Conservation (phyloP, 2,113 vertebrate species). For the Bujurquina vittata region DNA sequence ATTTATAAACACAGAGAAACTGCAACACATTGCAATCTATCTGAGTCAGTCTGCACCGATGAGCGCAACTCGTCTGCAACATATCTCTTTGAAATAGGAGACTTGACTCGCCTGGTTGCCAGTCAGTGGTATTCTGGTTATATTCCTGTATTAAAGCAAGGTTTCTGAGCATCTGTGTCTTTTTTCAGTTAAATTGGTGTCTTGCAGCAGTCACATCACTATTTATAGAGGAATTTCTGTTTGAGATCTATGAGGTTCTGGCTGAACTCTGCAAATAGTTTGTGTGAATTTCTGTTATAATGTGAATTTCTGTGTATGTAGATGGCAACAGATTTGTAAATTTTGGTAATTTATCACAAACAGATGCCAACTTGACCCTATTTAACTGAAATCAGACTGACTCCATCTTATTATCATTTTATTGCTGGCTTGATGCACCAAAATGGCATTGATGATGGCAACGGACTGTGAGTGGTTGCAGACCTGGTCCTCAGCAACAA, state of each 20-base stretch:
- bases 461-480: neutral
- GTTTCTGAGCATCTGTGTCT: neutral
- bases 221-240: neutral
- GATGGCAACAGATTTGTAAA: neutral
- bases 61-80: neutral
- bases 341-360: too few relatives aligned
- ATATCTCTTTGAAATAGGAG: neutral
- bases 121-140: neutral
- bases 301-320: neutral
- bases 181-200: neutral
- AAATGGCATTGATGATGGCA: neutral
- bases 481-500: neutral
- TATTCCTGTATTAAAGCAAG: neutral
- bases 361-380: neutral
- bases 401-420: neutral
- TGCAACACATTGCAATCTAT: neutral
- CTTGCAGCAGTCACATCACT: neutral
- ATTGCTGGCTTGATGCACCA: neutral
- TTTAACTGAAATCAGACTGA: neutral
- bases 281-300: neutral
- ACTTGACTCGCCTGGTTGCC: neutral
- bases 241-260: neutral
- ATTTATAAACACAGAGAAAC: neutral
- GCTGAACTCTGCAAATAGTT: neutral
- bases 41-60: neutral